These are phyloP conservation scores for Listronotus bonariensis DNA, from an alignment of 1,140 invertebrate genomes.

Conservation along the genomic window DNA sequence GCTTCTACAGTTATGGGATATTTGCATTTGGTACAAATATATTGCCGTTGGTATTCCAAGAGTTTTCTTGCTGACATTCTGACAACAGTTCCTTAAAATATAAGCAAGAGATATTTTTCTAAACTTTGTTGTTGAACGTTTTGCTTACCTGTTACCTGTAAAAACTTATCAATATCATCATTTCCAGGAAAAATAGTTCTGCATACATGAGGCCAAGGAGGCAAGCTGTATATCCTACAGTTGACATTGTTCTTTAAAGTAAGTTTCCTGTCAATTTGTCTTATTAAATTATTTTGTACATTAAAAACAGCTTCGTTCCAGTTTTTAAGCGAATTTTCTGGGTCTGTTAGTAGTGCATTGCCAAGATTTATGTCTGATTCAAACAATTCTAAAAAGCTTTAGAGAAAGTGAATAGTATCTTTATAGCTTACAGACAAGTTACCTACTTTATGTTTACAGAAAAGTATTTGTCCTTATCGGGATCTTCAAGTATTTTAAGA, in stretches of 20 bases:
- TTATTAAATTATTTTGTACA: constrained; percentile 64
- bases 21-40: constrained; percentile 80
- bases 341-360: constrained; percentile 61
- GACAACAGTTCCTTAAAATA: constrained; percentile 71
- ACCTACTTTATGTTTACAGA: constrained; percentile 60
- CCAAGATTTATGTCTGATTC: constrained; percentile 63
- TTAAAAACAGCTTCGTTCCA: constrained; percentile 67
- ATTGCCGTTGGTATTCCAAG: constrained; percentile 75
- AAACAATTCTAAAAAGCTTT: constrained; percentile 68
- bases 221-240: constrained; percentile 64
- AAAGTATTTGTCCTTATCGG: constrained; percentile 53
- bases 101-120: too few relatives aligned
- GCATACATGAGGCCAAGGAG: constrained; percentile 63
- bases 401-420: constrained; percentile 21
- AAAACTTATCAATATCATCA: constrained; percentile 69
- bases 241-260: constrained; percentile 70
- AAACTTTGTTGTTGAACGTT: too few relatives aligned
- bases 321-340: constrained; percentile 62
- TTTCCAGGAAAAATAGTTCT: constrained; percentile 66
- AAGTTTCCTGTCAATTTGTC: constrained; percentile 49
- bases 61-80: constrained; percentile 76
- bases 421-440: too few relatives aligned
- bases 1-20: constrained; percentile 68
- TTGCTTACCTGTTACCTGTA: constrained; percentile 62
- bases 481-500: constrained; percentile 55